phyloP scores from a whole-genome alignment of 2,113 vertebrate species.

The Cebidichthys violaceus region DNA sequence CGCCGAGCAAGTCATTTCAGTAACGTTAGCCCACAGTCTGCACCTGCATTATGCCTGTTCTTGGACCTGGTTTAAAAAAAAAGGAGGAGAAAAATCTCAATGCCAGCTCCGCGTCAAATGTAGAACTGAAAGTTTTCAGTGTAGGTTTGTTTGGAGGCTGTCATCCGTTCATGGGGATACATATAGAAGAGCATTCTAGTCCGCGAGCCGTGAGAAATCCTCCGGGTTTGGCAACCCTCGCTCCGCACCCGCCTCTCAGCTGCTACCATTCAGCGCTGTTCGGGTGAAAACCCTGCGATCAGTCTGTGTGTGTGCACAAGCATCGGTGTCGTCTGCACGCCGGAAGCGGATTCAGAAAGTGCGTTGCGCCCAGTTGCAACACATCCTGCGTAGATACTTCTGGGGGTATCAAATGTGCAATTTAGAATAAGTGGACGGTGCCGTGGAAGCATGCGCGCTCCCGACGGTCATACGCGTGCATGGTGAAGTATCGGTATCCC shows the following conservation, averaged over 20 bases:
- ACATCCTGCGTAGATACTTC: conserved; percentile 75
- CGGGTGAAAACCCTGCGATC: conserved; percentile 76
- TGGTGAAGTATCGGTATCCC: conserved; percentile 34
- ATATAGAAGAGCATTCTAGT: conserved; percentile 71
- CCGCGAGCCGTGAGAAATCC: conserved; percentile 78
- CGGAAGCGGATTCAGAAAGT: conserved; percentile 79
- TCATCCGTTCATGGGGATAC: conserved; percentile 78
- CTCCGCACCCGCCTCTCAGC: conserved; percentile 73
- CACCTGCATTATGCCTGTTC: conserved; percentile 79
- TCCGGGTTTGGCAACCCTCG: conserved; percentile 68
- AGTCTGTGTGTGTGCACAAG: conserved; percentile 72
- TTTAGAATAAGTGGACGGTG: conserved; percentile 52
- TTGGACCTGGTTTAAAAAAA: conserved; percentile 44
- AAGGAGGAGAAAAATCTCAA: conserved; percentile 51
- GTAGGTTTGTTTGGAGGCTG: conserved; percentile 71
- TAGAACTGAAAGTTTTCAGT: conserved; percentile 81
- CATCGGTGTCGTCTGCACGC: conserved; percentile 79
- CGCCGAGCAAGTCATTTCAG: conserved; percentile 80
- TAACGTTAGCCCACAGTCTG: conserved; percentile 74
- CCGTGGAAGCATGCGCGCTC: conserved; percentile 55
- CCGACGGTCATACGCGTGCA: conserved; percentile 36
- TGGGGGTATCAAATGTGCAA: conserved; percentile 55
- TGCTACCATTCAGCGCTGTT: conserved; percentile 79
- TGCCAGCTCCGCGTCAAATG: conserved; percentile 75
- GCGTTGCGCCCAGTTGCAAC: conserved; percentile 78